Evolutionary conservation across 2,797 vertebrate species (phyloP), one percentile per base, ranked within the genome.

Genomic region (Pogonophryne albipinna): DNA sequence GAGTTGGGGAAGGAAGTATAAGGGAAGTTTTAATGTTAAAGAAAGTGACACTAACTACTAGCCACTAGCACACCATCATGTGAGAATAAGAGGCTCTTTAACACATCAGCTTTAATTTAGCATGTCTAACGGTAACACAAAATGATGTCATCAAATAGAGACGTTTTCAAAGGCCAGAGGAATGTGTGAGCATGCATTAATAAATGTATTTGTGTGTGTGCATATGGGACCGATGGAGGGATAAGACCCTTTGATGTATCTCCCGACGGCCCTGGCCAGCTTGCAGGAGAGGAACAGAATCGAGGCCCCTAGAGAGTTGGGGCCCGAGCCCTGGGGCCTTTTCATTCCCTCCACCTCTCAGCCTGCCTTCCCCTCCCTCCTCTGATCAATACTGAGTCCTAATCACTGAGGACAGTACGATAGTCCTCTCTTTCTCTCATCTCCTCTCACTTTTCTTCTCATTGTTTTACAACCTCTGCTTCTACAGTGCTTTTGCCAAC

Each of bases 371-470:
- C 80, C 82, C 79, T 82, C 76, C 80, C 78, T 84, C 75, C 87
- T 89, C 82, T 92, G 92, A 95, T 95, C 94, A 95, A 95, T 94
- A 94, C 81, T 12, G 67, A 71, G 74, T 87, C 87, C 92, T 94
- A 94, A 96, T 95, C 92, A 94, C 87, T 53, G 65, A 88, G 87
- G 91, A 94, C 91, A 92, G 89, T 65, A 71, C 71, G 80, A 65
- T 85, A 78, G 76, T 85, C 85, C 83, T 82, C 78, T 66, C 66
- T 59, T 84, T 84, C 86, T 82, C 84, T 88, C 83, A 87, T 88
- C 83, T 85, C 76, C 75, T 74, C 74, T 69, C 70, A 73, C 74
- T 78, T 85, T 66, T 81, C 74, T 68, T 81, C 65, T 77, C 47
- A 10, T 71, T 53, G 38, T 80, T 85, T 85, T 71, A 79, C 72